phyloP scores from a whole-genome alignment of 1,140 invertebrate genomes.

The Drosophila bipectinata region DNA sequence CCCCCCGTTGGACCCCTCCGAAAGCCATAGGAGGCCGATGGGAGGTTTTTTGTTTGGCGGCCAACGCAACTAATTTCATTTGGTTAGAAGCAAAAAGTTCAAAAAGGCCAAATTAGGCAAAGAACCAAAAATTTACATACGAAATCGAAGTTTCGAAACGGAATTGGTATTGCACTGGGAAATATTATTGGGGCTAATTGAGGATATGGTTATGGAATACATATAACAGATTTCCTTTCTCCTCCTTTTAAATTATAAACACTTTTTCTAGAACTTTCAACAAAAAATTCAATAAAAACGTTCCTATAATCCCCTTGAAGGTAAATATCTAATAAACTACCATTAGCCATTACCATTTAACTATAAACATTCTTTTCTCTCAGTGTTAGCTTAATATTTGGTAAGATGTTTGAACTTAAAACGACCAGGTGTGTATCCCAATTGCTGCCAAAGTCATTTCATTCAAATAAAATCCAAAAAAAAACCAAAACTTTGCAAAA shows the following conservation, averaged over 20 bases:
- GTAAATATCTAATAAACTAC: too few species aligned
- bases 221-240: too few species aligned
- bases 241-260: too few species aligned
- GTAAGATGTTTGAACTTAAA: constrained; percentile 26
- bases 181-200: too few species aligned
- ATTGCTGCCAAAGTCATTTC: constrained; percentile 22
- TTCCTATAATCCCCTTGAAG: too few species aligned
- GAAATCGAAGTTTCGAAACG: constrained; percentile 40
- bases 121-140: constrained; percentile 64
- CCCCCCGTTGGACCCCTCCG: background rate
- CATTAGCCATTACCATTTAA: too few species aligned
- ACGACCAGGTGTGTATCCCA: constrained; percentile 33
- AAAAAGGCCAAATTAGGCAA: constrained; percentile 60
- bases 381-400: constrained; percentile 18
- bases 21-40: constrained; percentile 1
- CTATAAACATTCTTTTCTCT: background rate
- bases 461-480: constrained; percentile 16
- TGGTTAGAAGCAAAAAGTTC: constrained; percentile 43
- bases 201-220: too few species aligned
- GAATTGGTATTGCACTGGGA: constrained; percentile 10
- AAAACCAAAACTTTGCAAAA: constrained; percentile 19
- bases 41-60: constrained; percentile 20
- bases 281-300: too few species aligned
- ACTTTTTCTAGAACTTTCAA: too few species aligned
- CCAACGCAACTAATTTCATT: constrained; percentile 40